Conservation (phyloP, 2,113 vertebrate genomes). For the Rhineura floridana region DNA sequence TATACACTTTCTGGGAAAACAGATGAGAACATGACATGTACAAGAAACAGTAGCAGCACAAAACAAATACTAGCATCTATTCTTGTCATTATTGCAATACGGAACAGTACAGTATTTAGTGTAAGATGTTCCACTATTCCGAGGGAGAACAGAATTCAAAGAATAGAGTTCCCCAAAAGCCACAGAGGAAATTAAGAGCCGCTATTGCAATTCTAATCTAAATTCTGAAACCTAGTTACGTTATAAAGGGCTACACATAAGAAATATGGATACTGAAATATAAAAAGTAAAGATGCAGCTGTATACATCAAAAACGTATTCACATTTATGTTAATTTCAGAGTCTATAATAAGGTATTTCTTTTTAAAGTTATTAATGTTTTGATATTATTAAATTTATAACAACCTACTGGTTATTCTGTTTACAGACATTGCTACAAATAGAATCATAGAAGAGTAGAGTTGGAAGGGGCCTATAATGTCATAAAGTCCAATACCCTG, state of each 20-base stretch:
- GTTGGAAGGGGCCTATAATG: too few relatives aligned
- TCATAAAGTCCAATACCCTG: too few relatives aligned
- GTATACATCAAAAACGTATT: not conserved
- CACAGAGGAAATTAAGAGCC: not conserved
- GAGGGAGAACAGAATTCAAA: not conserved
- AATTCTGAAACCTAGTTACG: not conserved
- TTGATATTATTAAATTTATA: not conserved
- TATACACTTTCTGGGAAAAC: conserved; percentile 27
- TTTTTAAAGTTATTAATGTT: conserved; percentile 7
- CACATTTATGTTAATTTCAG: not conserved
- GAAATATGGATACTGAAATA: not conserved
- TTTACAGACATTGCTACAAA: not conserved
- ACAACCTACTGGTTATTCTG: not conserved
- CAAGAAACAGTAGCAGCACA: not conserved
- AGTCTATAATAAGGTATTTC: not conserved
- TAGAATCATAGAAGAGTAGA: too few relatives aligned
- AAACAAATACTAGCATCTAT: conserved; percentile 24
- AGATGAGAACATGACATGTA: conserved; percentile 30
- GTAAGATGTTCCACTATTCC: conserved; percentile 3
- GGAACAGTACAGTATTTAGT: conserved; percentile 7
- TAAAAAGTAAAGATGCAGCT: not conserved
- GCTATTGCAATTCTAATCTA: not conserved
- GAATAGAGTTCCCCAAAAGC: not conserved
- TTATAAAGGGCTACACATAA: not conserved
- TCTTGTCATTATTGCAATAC: conserved; percentile 1